Conservation (phyloP, 2,888 invertebrate genomes). For the Chalcis sispes region DNA sequence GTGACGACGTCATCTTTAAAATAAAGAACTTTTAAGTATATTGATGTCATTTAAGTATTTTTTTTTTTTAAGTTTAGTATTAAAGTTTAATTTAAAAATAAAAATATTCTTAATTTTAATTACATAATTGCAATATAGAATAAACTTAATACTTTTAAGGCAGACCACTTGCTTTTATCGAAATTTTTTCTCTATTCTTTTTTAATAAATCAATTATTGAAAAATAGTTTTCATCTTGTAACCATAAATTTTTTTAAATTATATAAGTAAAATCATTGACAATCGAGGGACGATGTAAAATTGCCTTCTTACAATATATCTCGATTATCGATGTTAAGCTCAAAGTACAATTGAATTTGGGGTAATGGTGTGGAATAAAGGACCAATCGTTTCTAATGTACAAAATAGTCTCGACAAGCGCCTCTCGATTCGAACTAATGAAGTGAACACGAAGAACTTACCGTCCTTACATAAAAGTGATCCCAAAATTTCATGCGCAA, state of each 20-base stretch:
- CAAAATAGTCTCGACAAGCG: slow-evolving; percentile 39
- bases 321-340: slow-evolving; percentile 38
- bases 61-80: too few species aligned
- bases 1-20: too few species aligned
- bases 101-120: too few species aligned
- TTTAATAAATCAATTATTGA: background rate
- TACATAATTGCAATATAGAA: too few species aligned
- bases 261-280: too few species aligned
- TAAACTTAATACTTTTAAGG: too few species aligned
- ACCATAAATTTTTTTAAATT: too few species aligned
- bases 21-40: too few species aligned
- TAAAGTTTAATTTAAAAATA: too few species aligned
- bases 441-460: slow-evolving; percentile 44
- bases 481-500: background rate
- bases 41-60: too few species aligned
- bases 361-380: slow-evolving; percentile 55
- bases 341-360: slow-evolving; percentile 54
- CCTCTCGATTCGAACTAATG: slow-evolving; percentile 50
- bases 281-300: slow-evolving; percentile 2
- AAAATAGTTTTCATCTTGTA: too few species aligned
- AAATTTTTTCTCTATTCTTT: background rate
- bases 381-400: slow-evolving; percentile 54
- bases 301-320: slow-evolving; percentile 24
- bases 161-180: too few species aligned
- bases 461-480: background rate